Conservation (phyloP, 2,113 vertebrate species). For the Nannospalax galili region DNA sequence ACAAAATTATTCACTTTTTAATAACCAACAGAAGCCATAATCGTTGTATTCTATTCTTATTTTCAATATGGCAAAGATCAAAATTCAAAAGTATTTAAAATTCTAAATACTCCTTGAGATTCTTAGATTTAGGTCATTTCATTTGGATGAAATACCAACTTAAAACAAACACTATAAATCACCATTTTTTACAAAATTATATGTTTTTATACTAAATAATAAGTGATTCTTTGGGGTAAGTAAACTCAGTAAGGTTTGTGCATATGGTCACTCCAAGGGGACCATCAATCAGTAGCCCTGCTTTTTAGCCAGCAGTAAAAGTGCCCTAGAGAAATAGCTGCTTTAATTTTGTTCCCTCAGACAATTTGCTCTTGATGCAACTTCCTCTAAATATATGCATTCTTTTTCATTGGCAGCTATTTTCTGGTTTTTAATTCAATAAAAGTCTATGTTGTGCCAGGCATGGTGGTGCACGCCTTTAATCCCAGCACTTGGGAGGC, state of each 20-base stretch:
- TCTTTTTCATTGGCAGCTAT: conserved; percentile 4
- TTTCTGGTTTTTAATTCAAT: neutral
- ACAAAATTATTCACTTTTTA: conserved; percentile 5
- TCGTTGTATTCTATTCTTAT: neutral
- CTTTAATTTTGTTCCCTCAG: neutral
- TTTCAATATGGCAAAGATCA: conserved; percentile 32
- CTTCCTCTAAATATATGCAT: neutral
- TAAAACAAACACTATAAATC: conserved; percentile 60
- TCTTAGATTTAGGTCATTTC: conserved; percentile 70
- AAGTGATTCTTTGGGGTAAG: neutral
- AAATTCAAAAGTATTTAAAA: conserved; percentile 61
- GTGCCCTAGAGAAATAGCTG: neutral
- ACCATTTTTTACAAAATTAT: conserved; percentile 61
- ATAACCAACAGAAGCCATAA: neutral
- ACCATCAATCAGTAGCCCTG: neutral
- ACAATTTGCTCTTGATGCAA: neutral
- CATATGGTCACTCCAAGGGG: neutral
- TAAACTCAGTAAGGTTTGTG: conserved; percentile 15
- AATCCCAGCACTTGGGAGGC: no score
- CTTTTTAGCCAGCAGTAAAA: neutral
- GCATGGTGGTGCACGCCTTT: no score
- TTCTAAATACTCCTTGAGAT: conserved; percentile 53
- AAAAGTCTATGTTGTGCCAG: neutral
- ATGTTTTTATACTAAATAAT: conserved; percentile 60
- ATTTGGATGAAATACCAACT: conserved; percentile 70